A percentile compares a stretch with the other conserved stretches of the same genome.
phyloP scores from a whole-genome alignment of 2,797 vertebrate species.

The Muscicapa comitata region DNA sequence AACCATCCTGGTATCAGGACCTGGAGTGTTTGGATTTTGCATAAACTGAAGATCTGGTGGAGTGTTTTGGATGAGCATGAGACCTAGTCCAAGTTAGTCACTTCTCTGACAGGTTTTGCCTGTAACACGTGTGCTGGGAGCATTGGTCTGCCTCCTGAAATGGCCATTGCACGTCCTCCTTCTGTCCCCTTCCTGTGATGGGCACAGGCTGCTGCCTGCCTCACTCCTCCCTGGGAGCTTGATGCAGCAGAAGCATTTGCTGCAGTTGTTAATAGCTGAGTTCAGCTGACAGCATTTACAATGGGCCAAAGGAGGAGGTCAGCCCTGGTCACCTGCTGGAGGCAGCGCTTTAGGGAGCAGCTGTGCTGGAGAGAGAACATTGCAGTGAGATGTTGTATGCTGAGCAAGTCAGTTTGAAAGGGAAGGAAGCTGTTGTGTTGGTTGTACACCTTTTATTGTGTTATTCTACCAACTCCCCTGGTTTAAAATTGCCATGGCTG shows the following conservation, averaged over 20 bases:
- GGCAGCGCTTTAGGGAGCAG: background rate
- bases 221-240: background rate
- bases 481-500: background rate
- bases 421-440: background rate
- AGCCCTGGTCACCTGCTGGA: background rate
- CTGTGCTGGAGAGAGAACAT: background rate
- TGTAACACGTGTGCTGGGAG: background rate
- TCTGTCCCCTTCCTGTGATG: background rate
- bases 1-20: background rate
- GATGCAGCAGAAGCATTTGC: background rate
- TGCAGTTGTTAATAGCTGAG: background rate
- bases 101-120: background rate
- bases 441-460: background rate
- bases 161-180: fast-evolving
- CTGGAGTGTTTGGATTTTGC: background rate
- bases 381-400: background rate
- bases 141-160: background rate
- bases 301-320: background rate
- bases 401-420: background rate
- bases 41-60: background rate
- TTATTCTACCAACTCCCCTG: background rate
- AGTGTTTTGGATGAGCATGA: background rate
- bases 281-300: background rate
- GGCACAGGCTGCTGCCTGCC: background rate
- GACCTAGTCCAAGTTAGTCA: background rate